Evolutionary conservation across 2,797 vertebrate genomes (phyloP).

Genomic region (Nasua narica): DNA sequence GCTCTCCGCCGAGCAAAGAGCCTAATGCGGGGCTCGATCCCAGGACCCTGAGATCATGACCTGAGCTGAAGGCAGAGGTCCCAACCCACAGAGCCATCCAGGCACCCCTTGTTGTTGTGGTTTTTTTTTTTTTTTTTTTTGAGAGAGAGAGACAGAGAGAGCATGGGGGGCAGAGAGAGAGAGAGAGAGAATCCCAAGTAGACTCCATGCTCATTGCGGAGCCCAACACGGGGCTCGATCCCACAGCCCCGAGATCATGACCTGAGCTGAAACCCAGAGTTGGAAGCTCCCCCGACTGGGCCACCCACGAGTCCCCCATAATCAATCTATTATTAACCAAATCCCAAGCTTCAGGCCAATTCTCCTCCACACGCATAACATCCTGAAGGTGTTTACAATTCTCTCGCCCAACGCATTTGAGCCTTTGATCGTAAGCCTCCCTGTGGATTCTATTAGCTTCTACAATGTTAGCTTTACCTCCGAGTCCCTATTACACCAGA

Average conservation of each 20-base stretch:
- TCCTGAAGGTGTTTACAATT: neutral
- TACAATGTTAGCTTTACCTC: neutral
- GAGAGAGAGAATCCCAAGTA: neutral
- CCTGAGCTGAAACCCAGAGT: neutral
- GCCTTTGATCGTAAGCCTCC: neutral
- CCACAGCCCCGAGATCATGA: neutral
- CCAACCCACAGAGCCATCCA: too few relatives aligned
- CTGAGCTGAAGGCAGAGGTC: too few relatives aligned
- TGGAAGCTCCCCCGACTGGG: neutral
- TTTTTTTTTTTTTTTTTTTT: too few relatives aligned
- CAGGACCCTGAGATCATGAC: too few relatives aligned
- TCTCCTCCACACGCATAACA: neutral
- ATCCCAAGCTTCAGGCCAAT: neutral
- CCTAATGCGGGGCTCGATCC: too few relatives aligned
- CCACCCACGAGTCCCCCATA: neutral
- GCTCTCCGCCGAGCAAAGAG: too few relatives aligned
- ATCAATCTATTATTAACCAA: neutral
- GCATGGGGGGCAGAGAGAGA: neutral
- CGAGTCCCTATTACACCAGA: neutral
- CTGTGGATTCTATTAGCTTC: conserved; percentile 31
- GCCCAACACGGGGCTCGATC: fast-evolving
- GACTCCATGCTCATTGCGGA: neutral
- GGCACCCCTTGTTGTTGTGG: too few relatives aligned
- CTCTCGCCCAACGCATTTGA: neutral
- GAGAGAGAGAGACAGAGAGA: neutral